Base-by-base conservation (phyloP, 2,797 vertebrate species). In the Lithobates sylvaticus region DNA sequence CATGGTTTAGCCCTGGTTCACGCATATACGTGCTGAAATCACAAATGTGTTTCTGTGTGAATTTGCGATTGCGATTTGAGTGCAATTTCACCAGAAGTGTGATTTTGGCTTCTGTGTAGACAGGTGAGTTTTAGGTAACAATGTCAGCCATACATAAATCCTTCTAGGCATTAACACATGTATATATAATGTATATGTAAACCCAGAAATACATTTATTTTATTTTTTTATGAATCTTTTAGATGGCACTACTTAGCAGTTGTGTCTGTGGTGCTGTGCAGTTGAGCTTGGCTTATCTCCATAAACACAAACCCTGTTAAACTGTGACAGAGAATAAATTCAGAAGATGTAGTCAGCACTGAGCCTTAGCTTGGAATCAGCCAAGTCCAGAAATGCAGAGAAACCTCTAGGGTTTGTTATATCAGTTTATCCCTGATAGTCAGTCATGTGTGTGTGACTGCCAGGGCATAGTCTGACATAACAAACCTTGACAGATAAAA, bases 401-500 rank as follows among this genome's bases (percentile, higher is more conserved):
- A 47, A 61, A 64, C 84, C 84, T 81, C 67, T 44, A 47, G 84
- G 78, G 72, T 76, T 71, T 54, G 84, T 80, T 80, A 73, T 50
- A 78, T 72, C 76, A 79, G 76, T 32, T 42, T 72, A 78, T 85
- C 76, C 83, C 76, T 79, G 34, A 86, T 54, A 74, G 84, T 64
- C 68, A 72, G 76, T 86, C 78, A 81, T 86, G 72, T 73, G 72
- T 81, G 34, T 13, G 42, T 68, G 71, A 85, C 84, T 80, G 39
- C 71, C 70, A 36, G 42, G 47, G 84, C 72, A 81, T 42, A 44
- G 26, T n/a, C 78, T 77, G 73, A 86, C 36, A 76, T 86, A 74
- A 86, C 78, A 64, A 86, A 74, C 72, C 84, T 84, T 78, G 75
- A 84, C 84, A 72, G 81, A 78, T 73, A 71, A 83, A 79, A 42